phyloP scores from a whole-genome alignment of 1,140 invertebrate species.

The Battus philenor region DNA sequence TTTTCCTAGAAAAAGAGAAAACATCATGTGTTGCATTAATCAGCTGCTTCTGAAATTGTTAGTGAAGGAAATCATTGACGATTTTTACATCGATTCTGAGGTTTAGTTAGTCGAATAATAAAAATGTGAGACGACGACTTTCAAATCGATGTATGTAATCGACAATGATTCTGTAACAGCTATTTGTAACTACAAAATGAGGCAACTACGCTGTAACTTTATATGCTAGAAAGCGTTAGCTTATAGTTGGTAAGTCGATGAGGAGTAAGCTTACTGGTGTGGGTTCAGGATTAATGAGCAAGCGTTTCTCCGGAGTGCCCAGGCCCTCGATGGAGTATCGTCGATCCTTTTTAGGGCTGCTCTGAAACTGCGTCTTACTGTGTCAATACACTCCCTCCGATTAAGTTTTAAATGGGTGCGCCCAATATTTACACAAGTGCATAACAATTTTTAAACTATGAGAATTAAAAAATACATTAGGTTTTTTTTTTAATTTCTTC shows the following conservation, averaged over 20 bases:
- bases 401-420: constrained; percentile 10
- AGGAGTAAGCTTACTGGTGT: constrained; percentile 63
- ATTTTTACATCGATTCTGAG: neutral
- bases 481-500: too few species aligned
- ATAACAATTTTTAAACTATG: too few species aligned
- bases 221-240: constrained; percentile 25
- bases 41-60: constrained; percentile 14
- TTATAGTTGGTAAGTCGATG: constrained; percentile 21
- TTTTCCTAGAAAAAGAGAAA: constrained; percentile 76
- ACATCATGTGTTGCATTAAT: constrained; percentile 49
- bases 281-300: constrained; percentile 72
- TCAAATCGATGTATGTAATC: neutral
- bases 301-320: constrained; percentile 70
- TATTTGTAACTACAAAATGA: neutral
- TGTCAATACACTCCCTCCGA: constrained; percentile 34
- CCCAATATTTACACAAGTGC: constrained; percentile 16
- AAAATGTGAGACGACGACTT: too few species aligned
- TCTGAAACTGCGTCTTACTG: constrained; percentile 66
- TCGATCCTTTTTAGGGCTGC: constrained; percentile 65
- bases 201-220: neutral
- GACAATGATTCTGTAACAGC: constrained; percentile 7
- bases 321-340: constrained; percentile 63
- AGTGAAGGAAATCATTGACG: constrained; percentile 7
- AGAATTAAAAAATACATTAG: too few species aligned
- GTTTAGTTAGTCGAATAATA: too few species aligned